Evolutionary conservation across 2,797 vertebrate species (phyloP).

Genomic region (Chanos chanos): DNA sequence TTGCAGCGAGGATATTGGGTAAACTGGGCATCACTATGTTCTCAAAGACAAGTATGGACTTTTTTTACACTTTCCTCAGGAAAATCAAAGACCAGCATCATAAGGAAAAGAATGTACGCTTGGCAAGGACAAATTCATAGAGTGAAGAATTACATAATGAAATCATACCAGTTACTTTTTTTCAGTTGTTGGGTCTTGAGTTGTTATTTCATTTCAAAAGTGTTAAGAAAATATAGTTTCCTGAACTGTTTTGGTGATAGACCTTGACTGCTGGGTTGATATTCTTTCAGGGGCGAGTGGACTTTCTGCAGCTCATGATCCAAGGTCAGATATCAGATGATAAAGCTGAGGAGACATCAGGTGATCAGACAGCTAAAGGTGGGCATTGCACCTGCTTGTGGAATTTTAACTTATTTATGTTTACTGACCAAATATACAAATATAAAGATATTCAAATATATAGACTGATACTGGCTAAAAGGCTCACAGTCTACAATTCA

Average conservation of each 20-base stretch:
- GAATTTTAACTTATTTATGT: no score
- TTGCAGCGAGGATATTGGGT: slow-evolving; percentile 36
- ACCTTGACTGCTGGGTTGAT: no score
- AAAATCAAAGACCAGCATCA: slow-evolving; percentile 68
- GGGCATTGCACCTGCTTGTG: not conserved
- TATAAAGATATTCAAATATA: no score
- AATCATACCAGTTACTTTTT: no score
- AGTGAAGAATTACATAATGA: no score
- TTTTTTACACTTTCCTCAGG: slow-evolving; percentile 61
- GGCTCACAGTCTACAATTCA: no score
- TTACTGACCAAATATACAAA: no score
- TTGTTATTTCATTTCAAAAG: no score
- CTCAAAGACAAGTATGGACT: slow-evolving; percentile 45
- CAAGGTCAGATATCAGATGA: slow-evolving; percentile 66
- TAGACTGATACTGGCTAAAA: no score
- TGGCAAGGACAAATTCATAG: not conserved
- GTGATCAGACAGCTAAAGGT: slow-evolving; percentile 38
- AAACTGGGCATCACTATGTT: slow-evolving; percentile 57
- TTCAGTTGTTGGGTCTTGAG: no score
- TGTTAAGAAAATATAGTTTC: no score
- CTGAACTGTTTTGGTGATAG: no score
- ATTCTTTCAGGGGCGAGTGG: slow-evolving; percentile 68
- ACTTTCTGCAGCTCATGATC: slow-evolving; percentile 83
- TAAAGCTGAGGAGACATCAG: slow-evolving; percentile 40
- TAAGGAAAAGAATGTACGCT: slow-evolving; percentile 19